Evolutionary conservation across 2,888 invertebrate genomes (phyloP), one percentile per base, ranked within the genome.

Genomic region (Zhuqinia jingwanae): DNA sequence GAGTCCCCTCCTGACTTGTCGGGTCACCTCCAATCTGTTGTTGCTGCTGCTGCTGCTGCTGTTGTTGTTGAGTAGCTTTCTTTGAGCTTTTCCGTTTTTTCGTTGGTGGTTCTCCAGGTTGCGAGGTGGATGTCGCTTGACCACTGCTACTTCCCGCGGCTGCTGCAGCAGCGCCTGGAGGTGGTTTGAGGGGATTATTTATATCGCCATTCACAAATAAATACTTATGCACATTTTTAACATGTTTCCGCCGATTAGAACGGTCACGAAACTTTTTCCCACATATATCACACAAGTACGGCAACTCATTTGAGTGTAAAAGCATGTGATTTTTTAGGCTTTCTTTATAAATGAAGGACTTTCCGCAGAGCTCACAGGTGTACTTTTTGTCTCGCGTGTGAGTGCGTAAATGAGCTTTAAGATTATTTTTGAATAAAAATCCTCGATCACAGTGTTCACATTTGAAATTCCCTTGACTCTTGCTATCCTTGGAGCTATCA

Each of bases 141-240:
- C 30, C 73, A 42, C 73, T 70, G 13, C 53, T 56, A 20, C 76
- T 82, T 17, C 50, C 45, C 25, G 75, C 42, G 17, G 81, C 47
- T 1, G 75, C 70, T 25, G 47, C 42, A 53, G 80, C 63, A 15
- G 45, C 65, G 42, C 60, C 75, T 1, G 76, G 53, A 53, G 79
- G 79, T 2, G 87, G 87, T 60, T 87, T 82, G 6, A 88, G 53
- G 15, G 87, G 73, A 80, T 80, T 89, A 22, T 89, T 83, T 22
- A 86, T 78, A 75, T 89, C 89, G 17, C 90, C 90, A 79, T 90
- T 90, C 10, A 89, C 84, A 58, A 91, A 89, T 73, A 90, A 70
- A 73, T 90, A 89, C 78, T 91, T 91, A 78, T 91, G 91, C 50
- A 91, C 91, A 87, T 91, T 91, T 80, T 91, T 91, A 56, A 91